Conservation (phyloP, 1,140 invertebrate genomes). For the Drosophila prosaltans region DNA sequence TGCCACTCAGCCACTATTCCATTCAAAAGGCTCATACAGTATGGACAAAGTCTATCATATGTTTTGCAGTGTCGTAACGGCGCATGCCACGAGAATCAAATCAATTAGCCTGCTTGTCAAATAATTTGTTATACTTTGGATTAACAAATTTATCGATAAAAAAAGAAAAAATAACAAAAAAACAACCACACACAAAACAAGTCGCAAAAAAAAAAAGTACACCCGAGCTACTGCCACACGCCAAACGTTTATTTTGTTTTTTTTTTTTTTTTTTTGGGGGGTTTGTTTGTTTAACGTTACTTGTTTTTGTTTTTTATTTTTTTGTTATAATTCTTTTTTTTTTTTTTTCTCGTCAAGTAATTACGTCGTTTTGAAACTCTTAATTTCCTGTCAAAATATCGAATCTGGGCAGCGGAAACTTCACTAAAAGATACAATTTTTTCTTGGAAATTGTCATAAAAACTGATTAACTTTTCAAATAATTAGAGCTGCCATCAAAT, state of each 20-base stretch:
- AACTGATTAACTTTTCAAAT: not conserved
- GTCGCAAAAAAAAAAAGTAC: slow-evolving; percentile 13
- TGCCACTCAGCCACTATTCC: not conserved
- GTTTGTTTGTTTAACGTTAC: too few relatives aligned
- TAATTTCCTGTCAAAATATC: slow-evolving; percentile 53
- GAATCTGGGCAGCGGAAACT: slow-evolving; percentile 14
- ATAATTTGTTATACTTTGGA: slow-evolving; percentile 72
- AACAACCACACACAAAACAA: not conserved
- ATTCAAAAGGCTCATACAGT: not conserved
- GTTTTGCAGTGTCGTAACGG: slow-evolving; percentile 19
- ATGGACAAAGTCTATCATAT: slow-evolving; percentile 11
- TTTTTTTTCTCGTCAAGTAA: slow-evolving; percentile 20
- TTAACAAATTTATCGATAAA: slow-evolving; percentile 61
- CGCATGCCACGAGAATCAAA: slow-evolving; percentile 67
- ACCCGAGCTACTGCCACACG: slow-evolving; percentile 54
- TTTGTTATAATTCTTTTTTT: slow-evolving; percentile 4
- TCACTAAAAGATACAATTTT: slow-evolving; percentile 1
- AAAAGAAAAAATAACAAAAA: slow-evolving; percentile 29
- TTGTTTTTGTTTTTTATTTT: slow-evolving; percentile 1
- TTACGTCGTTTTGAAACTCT: slow-evolving; percentile 52
- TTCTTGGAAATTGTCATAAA: slow-evolving; percentile 13
- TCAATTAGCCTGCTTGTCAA: slow-evolving; percentile 76
- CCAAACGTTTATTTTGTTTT: slow-evolving; percentile 14
- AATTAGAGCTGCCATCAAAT: slow-evolving; percentile 8
- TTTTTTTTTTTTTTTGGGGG: not conserved